Percentiles rank a stretch among this genome's conserved stretches.
These are phyloP conservation scores for Notothenia coriiceps DNA, from an alignment of 2,113 vertebrate genomes.

Conservation along the genomic window DNA sequence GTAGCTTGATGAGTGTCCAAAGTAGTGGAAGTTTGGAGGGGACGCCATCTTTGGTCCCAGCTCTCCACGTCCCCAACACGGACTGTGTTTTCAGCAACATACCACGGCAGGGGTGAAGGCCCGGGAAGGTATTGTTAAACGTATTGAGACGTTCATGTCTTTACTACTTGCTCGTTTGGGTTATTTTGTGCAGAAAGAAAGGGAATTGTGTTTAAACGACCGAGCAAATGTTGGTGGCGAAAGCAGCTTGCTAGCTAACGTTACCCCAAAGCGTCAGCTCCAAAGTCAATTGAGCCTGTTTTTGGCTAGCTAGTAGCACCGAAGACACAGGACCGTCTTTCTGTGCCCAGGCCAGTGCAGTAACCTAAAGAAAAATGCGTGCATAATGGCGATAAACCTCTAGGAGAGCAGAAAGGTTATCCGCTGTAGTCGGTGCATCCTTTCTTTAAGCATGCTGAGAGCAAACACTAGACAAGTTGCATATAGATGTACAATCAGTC, in stretches of 20 bases:
- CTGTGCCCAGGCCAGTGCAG: slow-evolving; percentile 58
- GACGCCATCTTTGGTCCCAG: slow-evolving; percentile 98
- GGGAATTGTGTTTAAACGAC: slow-evolving; percentile 55
- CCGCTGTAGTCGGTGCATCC: slow-evolving; percentile 44
- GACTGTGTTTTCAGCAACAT: slow-evolving; percentile 88
- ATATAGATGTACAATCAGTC: slow-evolving; percentile 21
- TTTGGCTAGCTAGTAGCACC: slow-evolving; percentile 74
- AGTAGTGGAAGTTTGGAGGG: slow-evolving; percentile 99
- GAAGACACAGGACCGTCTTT: slow-evolving; percentile 62
- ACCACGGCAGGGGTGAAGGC: slow-evolving; percentile 88
- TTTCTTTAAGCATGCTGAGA: slow-evolving; percentile 18
- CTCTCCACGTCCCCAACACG: slow-evolving; percentile 95
- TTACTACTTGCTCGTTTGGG: slow-evolving; percentile 4
- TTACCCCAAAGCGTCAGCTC: slow-evolving; percentile 64
- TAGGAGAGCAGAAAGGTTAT: slow-evolving; percentile 9
- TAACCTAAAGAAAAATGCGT: slow-evolving; percentile 52
- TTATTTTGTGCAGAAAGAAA: slow-evolving; percentile 31
- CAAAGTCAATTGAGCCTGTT: slow-evolving; percentile 75
- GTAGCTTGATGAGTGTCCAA: slow-evolving; percentile 98
- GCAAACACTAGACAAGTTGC: slow-evolving; percentile 47
- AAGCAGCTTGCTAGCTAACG: slow-evolving; percentile 63
- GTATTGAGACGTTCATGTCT: slow-evolving; percentile 32
- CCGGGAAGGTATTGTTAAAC: slow-evolving; percentile 86
- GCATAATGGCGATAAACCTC: slow-evolving; percentile 48
- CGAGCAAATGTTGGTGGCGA: slow-evolving; percentile 60